A percentile compares a stretch with the other conserved stretches of the same genome.
These are phyloP conservation scores for Acanthosepion lycidas DNA, from an alignment of 2,888 invertebrate genomes.

Conservation along the genomic window DNA sequence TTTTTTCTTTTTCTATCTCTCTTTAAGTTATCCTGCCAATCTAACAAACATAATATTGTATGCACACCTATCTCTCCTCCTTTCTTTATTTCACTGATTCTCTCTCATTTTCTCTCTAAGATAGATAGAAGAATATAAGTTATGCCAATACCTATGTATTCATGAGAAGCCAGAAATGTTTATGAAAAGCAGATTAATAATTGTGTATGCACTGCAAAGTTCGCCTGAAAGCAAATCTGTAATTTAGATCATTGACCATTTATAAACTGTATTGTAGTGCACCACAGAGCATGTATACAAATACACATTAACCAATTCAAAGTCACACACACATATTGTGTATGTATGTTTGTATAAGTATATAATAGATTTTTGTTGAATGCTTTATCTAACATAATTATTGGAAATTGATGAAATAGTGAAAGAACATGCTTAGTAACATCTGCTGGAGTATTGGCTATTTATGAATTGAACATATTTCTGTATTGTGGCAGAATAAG, in stretches of 20 bases:
- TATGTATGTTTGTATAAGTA: neutral
- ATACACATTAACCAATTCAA: neutral
- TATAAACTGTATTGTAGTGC: neutral
- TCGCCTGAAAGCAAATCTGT: neutral
- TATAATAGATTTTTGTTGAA: conserved; percentile 23
- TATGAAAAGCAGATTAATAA: neutral
- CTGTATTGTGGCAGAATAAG: neutral
- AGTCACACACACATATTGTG: neutral
- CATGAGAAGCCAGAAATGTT: conserved; percentile 33
- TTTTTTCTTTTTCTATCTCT: too few species aligned
- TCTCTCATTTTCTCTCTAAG: neutral
- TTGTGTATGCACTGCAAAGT: neutral
- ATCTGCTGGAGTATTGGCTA: conserved; percentile 3
- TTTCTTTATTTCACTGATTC: too few species aligned
- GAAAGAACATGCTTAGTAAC: conserved; percentile 18
- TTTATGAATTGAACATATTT: neutral
- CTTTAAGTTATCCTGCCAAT: too few species aligned
- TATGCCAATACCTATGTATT: neutral
- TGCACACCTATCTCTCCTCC: too few species aligned
- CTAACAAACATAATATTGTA: too few species aligned
- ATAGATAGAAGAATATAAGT: neutral
- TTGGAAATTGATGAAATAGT: conserved; percentile 33
- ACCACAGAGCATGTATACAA: neutral
- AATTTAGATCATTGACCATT: conserved; percentile 33
- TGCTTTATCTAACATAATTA: conserved; percentile 13